Evolutionary conservation across 2,113 vertebrate genomes (phyloP).

Genomic region (Raphicerus campestris): DNA sequence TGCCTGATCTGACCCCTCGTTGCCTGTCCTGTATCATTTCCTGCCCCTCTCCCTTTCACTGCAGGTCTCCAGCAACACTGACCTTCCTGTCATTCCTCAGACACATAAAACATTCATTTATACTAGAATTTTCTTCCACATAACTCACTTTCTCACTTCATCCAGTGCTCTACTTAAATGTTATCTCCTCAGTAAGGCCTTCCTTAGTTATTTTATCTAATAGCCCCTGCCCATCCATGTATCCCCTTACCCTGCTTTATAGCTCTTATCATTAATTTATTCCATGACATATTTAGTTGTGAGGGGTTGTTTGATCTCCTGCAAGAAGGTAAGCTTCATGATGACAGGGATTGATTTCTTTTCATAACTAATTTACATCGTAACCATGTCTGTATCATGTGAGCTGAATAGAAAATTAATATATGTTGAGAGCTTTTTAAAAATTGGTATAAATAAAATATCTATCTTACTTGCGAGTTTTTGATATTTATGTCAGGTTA

Average conservation of each 20-base stretch:
- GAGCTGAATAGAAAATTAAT: neutral
- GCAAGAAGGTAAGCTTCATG: neutral
- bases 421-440: neutral
- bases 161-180: neutral
- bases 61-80: neutral
- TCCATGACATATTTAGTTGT: neutral
- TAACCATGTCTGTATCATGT: neutral
- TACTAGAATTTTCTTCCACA: neutral
- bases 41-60: neutral
- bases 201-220: neutral
- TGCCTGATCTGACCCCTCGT: neutral
- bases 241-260: neutral
- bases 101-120: neutral
- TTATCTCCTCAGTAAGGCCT: neutral
- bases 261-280: neutral
- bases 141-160: neutral
- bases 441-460: neutral
- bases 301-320: neutral
- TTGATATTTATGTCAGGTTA: neutral
- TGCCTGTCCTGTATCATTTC: neutral
- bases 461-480: conserved; percentile 15
- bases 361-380: neutral
- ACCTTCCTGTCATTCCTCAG: neutral
- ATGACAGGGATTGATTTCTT: neutral
- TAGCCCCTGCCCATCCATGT: neutral